phyloP scores from a whole-genome alignment of 2,888 invertebrate species.

The Cactoblastis cactorum region DNA sequence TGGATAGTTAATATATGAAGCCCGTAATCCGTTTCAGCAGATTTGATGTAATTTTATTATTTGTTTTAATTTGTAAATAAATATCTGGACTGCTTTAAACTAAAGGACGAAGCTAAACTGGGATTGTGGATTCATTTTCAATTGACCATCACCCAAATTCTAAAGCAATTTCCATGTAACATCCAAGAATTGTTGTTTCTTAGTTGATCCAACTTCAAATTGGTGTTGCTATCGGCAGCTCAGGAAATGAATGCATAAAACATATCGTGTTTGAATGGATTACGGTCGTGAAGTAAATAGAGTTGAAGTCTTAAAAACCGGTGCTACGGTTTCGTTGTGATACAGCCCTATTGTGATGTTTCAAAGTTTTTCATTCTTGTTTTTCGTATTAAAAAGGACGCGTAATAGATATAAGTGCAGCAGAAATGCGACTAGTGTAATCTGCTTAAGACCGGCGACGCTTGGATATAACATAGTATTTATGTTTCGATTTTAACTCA shows the following conservation, averaged over 20 bases:
- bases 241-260: not conserved
- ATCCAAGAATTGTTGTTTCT: not conserved
- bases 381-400: constrained; percentile 44
- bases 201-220: not conserved
- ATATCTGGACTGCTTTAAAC: not conserved
- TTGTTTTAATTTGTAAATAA: not conserved
- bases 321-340: constrained; percentile 43
- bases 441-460: constrained; percentile 56
- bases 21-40: not conserved
- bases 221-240: not conserved
- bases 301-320: constrained; percentile 15
- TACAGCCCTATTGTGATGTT: constrained; percentile 62
- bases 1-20: not conserved
- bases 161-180: too few species aligned
- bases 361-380: constrained; percentile 42
- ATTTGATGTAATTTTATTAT: not conserved
- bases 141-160: too few species aligned
- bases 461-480: constrained; percentile 72
- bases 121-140: too few species aligned
- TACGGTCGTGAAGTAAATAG: not conserved
- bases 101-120: too few species aligned
- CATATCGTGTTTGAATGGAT: not conserved
- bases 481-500: constrained; percentile 71
- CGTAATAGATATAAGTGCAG: constrained; percentile 53
- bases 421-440: constrained; percentile 43